Conservation (phyloP, 1,140 invertebrate species). For the Drosophila biarmipes region DNA sequence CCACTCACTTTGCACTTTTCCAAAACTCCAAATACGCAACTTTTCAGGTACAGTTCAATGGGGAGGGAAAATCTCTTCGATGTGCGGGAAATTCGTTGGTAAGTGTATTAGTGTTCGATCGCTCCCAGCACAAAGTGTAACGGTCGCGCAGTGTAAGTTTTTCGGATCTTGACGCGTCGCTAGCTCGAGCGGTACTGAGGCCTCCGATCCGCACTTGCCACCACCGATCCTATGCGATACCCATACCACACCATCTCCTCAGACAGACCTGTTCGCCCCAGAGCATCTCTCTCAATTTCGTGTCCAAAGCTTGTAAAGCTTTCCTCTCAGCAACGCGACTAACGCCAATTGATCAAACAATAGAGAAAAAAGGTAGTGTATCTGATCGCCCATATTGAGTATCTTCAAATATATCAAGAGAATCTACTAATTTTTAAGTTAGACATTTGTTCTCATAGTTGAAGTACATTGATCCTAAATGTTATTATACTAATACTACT, state of each 20-base stretch:
- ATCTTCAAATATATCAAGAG: not conserved
- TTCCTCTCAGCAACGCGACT: constrained; percentile 14
- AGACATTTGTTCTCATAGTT: no score
- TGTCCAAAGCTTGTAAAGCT: constrained; percentile 38
- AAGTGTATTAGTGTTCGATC: constrained; percentile 33
- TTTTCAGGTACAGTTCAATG: constrained; percentile 35
- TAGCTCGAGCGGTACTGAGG: constrained; percentile 25
- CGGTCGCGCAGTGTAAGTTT: constrained; percentile 25
- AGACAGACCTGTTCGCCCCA: constrained; percentile 38
- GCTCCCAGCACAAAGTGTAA: constrained; percentile 34
- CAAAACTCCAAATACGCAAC: constrained; percentile 71
- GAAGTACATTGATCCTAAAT: no score
- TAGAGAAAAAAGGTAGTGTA: not conserved
- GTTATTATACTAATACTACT: no score
- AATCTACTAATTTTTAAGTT: no score
- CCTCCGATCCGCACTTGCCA: constrained; percentile 26
- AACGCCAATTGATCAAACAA: constrained; percentile 26
- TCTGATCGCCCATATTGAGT: not conserved
- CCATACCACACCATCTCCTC: no score
- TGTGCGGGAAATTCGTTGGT: constrained; percentile 7
- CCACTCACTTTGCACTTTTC: constrained; percentile 79
- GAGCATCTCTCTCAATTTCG: constrained; percentile 20
- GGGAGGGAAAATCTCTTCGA: constrained; percentile 55
- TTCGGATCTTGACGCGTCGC: constrained; percentile 29
- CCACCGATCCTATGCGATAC: constrained; percentile 11